Evolutionary conservation across 2,797 vertebrate genomes (phyloP).

Genomic region (Paramormyrops hopkinsi): DNA sequence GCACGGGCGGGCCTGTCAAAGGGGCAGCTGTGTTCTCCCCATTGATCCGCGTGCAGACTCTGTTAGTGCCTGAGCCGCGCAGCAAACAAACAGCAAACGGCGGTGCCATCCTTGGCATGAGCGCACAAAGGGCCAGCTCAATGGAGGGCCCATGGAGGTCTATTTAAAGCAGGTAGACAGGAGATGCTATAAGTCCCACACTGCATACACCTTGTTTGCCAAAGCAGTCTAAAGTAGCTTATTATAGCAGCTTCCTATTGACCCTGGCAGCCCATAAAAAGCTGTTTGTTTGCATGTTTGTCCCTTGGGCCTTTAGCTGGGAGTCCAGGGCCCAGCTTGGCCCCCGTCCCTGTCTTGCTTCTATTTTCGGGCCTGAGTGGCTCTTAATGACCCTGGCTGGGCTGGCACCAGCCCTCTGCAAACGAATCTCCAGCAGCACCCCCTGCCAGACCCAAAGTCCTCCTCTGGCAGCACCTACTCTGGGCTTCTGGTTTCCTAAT

Average conservation of each 20-base stretch:
- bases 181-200: conserved; percentile 53
- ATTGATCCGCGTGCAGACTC: not conserved
- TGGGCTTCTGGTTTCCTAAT: conserved; percentile 75
- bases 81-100: conserved; percentile 48
- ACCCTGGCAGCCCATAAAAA: conserved; percentile 60
- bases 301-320: conserved; percentile 58
- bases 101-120: conserved; percentile 45
- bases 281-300: conserved; percentile 61
- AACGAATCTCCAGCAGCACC: conserved; percentile 66
- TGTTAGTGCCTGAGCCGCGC: not conserved
- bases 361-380: conserved; percentile 68
- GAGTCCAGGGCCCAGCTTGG: conserved; percentile 57
- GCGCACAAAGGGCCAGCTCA: conserved; percentile 57
- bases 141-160: conserved; percentile 54
- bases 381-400: conserved; percentile 63
- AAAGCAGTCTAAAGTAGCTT: conserved; percentile 57
- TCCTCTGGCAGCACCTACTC: conserved; percentile 67
- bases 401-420: conserved; percentile 63
- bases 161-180: conserved; percentile 50
- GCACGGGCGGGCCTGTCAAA: not conserved
- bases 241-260: conserved; percentile 59
- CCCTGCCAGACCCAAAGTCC: conserved; percentile 37
- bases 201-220: conserved; percentile 52
- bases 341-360: conserved; percentile 56
- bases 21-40: not conserved